These are phyloP conservation scores for Nothocercus nigrocapillus DNA, from an alignment of 2,113 vertebrate species.

Conservation along the genomic window DNA sequence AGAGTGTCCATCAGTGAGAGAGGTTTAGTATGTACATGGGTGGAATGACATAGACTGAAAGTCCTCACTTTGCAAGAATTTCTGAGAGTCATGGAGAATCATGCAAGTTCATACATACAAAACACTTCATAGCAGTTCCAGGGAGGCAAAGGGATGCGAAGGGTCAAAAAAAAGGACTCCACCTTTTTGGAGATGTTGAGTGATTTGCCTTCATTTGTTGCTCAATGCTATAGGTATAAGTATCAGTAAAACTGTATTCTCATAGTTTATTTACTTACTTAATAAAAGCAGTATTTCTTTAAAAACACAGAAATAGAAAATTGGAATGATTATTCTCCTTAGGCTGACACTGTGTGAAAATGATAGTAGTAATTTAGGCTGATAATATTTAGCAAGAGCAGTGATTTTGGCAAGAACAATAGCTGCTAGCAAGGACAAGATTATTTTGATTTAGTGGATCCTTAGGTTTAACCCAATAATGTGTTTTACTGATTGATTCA, in stretches of 20 bases:
- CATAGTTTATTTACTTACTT: background rate
- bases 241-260: background rate
- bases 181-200: background rate
- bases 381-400: too few species aligned
- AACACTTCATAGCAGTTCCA: background rate
- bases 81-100: background rate
- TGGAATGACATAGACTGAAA: background rate
- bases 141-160: background rate
- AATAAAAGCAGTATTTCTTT: background rate
- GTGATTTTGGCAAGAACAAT: background rate
- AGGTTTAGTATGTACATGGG: background rate
- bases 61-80: background rate
- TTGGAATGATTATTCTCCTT: too few species aligned
- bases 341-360: too few species aligned
- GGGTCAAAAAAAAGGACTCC: background rate
- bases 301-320: too few species aligned
- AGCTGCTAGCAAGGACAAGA: background rate
- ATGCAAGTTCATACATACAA: background rate
- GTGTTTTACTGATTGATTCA: background rate
- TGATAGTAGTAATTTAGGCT: too few species aligned
- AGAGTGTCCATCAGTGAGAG: background rate
- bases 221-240: background rate
- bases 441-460: background rate
- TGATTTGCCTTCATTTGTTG: background rate
- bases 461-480: background rate